Conservation (phyloP, 2,888 invertebrate genomes). For the Baronia brevicornis region DNA sequence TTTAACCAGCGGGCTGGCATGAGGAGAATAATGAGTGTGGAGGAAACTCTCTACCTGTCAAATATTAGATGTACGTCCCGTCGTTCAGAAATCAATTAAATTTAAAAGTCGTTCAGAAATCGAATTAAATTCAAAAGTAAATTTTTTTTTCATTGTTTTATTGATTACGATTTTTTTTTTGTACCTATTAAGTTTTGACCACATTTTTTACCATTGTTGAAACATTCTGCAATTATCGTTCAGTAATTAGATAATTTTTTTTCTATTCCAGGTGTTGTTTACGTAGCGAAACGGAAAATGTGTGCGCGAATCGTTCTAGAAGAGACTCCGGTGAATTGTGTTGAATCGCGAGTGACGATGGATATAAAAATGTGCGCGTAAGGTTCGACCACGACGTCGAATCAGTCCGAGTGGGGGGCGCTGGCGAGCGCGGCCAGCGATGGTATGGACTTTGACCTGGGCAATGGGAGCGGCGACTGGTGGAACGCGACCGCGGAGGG, state of each 20-base stretch:
- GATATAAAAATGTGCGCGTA: slow-evolving; percentile 53
- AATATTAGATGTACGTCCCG: no score
- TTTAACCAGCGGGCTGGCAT: no score
- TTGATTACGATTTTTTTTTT: no score
- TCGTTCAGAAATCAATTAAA: no score
- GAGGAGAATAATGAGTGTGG: no score
- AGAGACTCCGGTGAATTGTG: slow-evolving; percentile 33
- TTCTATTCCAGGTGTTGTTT: slow-evolving; percentile 37
- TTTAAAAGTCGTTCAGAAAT: no score
- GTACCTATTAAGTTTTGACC: no score
- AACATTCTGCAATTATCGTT: no score
- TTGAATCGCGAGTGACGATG: slow-evolving; percentile 42
- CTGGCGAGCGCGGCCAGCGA: slow-evolving; percentile 68
- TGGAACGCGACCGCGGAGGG: slow-evolving; percentile 50
- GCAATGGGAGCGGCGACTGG: slow-evolving; percentile 51
- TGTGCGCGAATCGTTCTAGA: slow-evolving; percentile 37
- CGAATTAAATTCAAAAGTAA: no score
- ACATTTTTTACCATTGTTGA: no score
- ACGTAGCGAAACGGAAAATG: slow-evolving; percentile 30
- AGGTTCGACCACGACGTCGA: slow-evolving; percentile 64
- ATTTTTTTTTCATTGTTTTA: no score
- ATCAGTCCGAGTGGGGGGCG: slow-evolving; percentile 56
- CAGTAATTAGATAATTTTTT: slow-evolving; percentile 19
- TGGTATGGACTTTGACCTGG: slow-evolving; percentile 68
- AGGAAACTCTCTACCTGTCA: no score